phyloP scores from a whole-genome alignment of 2,113 vertebrate species.

The Cavia porcellus region DNA sequence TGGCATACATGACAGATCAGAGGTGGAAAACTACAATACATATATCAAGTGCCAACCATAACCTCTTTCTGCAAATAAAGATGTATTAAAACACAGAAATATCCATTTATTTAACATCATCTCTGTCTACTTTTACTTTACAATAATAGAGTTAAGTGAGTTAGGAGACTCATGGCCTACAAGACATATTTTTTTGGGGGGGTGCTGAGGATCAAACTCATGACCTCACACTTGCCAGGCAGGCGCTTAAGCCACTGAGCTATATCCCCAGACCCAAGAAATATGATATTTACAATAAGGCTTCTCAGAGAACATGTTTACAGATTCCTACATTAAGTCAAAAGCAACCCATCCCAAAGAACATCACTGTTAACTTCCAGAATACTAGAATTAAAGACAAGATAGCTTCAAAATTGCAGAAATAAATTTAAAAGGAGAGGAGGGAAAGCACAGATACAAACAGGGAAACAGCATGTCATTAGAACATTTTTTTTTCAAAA shows the following conservation, averaged over 20 bases:
- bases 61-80: not conserved
- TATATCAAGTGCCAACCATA: rapidly evolving
- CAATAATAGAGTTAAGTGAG: not conserved
- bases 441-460: not conserved
- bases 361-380: not conserved
- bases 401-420: not conserved
- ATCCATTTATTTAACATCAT: not conserved
- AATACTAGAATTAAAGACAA: not conserved
- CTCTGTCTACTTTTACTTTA: not conserved
- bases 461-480: not conserved
- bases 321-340: not conserved
- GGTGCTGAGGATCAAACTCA: too few species aligned
- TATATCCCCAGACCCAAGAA: too few species aligned
- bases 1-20: not conserved
- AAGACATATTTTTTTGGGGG: too few species aligned
- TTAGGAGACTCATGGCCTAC: not conserved
- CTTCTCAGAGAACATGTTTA: not conserved
- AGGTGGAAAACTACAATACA: not conserved
- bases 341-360: not conserved
- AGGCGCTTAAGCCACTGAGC: too few species aligned
- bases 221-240: too few species aligned
- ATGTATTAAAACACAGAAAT: not conserved
- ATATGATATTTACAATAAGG: not conserved
- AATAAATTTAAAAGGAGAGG: not conserved
- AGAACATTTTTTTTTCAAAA: not conserved